Base-by-base conservation (phyloP, 2,113 vertebrate species). In the Takifugu bimaculatus region DNA sequence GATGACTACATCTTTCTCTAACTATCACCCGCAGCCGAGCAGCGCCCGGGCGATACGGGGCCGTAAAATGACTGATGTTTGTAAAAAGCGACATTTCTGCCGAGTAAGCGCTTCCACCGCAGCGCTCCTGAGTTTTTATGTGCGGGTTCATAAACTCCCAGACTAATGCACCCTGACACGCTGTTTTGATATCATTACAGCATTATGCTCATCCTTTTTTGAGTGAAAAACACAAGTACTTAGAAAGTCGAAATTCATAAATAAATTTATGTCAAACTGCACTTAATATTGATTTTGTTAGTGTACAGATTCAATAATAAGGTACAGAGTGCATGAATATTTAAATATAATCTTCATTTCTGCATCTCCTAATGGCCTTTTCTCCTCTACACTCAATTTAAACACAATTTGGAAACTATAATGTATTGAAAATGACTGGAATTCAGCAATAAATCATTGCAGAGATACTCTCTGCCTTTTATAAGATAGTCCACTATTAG, bases 221-320 rank as follows among this genome's bases (percentile, higher is more conserved):
- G 94, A 96, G 95, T 93, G 94, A 96, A 99, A 99, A 98, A 99
- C 97, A 92, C 93, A 74, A 96, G 94, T 99, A 98, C 96, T 98
- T 98, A 97, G 95, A 98, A 98, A 98, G 97, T 97, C 95, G 96
- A 99, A 99, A 99, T 99, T 98, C 97, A 99, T 98, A 98, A 99
- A 99, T 99, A 99, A 94, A 98, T 99, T 98, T 93, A 99, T 99
- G 97, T 98, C 96, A 99, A 97, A 97, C 97, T 97, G 97, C 97
- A 98, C 97, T 99, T 99, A 98, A 98, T 99, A 99, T 99, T 98
- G 97, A 99, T 99, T 98, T 98, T 98, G 97, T 98, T 98, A 99
- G 96, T 96, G 97, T 99, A 98, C 96, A 96, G 96, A 99, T 99
- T 98, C 97, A 98, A 98, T 99, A 99, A 99, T 98, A 98, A 97